Base-by-base conservation (phyloP, 2,113 vertebrate species). In the Semicossyphus pulcher region DNA sequence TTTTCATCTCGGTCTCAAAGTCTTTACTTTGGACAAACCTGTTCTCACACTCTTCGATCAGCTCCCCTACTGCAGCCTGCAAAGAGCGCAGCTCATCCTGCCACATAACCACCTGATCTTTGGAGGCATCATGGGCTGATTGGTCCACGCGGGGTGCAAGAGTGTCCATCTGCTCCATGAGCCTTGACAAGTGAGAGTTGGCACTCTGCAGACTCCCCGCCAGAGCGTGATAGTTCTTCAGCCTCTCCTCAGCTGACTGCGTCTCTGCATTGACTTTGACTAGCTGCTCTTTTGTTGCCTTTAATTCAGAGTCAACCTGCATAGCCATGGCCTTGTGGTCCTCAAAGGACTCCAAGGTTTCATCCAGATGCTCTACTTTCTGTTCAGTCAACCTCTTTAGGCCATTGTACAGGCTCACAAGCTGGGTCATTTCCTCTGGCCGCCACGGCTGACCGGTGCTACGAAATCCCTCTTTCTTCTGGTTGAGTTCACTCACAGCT, bases 361-460 rank as follows among this genome's bases (percentile, higher is more conserved):
- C 97, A 9, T 96, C 96, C 58, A 97, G 81, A 4, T 94, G 82
- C 76, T 59, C 92, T 1, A 95, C 89, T 86, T 94, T 96, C 81
- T 96, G 96, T 67, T 97, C 97, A 16, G 91, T 78, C 53, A 95
- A 84, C 61, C 96, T 94, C 81, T 94, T 97, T 23, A 98, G 80
- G 54, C 93, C 93, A 12, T 96, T 94, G 89, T 95, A 95, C 0
- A 94, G 76, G 0, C 95, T 92, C 18, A 93, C 88, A 1, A 98
- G 94, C 49, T 92, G 92, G 18, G 94, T 92, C 96, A 97, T 96
- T 78, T 95, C 94, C 51, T 98, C 96, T 0, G 97, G 92, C 26
- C 95, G 90, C 97, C 97, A 98, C 0, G 97, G 96, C 29, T 98
- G 97, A 6, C 97, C 97, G 0, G 95, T 96, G 87, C 96, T 97